A percentile compares a stretch with the other conserved stretches of the same genome.
phyloP scores from a whole-genome alignment of 2,797 vertebrate genomes.

The Anguilla obscura region DNA sequence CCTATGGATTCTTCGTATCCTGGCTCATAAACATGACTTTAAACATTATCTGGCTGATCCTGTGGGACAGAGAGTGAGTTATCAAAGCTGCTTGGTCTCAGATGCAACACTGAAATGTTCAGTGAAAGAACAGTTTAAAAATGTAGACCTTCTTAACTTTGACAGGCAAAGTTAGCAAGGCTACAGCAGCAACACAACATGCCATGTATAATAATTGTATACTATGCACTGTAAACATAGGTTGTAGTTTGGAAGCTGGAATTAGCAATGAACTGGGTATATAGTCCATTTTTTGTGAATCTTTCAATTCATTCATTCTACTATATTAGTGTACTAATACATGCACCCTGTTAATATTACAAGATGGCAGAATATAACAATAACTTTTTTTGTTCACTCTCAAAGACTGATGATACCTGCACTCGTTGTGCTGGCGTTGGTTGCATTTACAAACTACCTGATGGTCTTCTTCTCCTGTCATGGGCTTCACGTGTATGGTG shows the following conservation, averaged over 20 bases:
- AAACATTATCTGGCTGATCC: conserved; percentile 70
- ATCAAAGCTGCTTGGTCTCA: not conserved
- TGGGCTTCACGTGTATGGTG: conserved; percentile 61
- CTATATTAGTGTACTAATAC: not conserved
- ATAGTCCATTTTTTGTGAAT: not conserved
- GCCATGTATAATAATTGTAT: not conserved
- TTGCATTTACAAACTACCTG: conserved; percentile 66
- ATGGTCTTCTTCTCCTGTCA: conserved; percentile 67
- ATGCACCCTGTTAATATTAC: not conserved
- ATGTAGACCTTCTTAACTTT: not conserved
- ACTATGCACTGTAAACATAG: not conserved
- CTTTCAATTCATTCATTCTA: not conserved
- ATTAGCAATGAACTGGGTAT: not conserved
- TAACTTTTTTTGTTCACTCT: conserved; percentile 37
- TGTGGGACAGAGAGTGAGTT: conserved; percentile 76
- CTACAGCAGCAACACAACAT: not conserved
- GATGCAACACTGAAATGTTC: not conserved
- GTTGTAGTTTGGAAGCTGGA: not conserved
- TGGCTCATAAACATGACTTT: conserved; percentile 71
- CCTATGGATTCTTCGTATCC: conserved; percentile 66
- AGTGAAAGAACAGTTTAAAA: not conserved
- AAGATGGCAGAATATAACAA: not conserved
- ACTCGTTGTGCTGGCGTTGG: conserved; percentile 68
- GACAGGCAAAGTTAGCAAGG: not conserved
- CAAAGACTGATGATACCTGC: conserved; percentile 69